A percentile compares a stretch with the other conserved stretches of the same genome.
Evolutionary conservation across 2,113 vertebrate species (phyloP).

Genomic region (Campylorhamphus procurvoides): DNA sequence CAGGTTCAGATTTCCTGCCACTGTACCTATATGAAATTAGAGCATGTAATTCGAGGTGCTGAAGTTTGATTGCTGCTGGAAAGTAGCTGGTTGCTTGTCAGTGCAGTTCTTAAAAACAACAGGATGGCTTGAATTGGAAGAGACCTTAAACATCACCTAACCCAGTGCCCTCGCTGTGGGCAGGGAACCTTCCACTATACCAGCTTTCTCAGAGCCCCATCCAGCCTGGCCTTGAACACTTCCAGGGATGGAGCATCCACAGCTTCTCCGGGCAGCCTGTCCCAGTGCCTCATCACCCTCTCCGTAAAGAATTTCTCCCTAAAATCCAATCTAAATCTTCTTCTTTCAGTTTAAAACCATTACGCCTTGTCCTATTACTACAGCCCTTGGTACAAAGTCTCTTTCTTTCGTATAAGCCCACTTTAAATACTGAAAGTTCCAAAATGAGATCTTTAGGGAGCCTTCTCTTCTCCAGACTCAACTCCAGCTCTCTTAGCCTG

Average conservation of each 20-base stretch:
- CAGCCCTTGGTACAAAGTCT: background rate
- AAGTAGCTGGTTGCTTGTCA: background rate
- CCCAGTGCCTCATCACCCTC: background rate
- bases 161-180: too few species aligned
- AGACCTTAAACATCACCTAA: background rate
- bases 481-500: background rate
- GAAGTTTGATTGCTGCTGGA: background rate
- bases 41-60: background rate
- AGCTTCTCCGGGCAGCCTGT: background rate
- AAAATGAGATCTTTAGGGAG: fast-evolving
- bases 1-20: background rate
- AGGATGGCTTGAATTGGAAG: background rate
- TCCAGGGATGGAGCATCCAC: background rate
- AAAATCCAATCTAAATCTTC: background rate
- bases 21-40: background rate
- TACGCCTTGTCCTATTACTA: background rate
- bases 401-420: background rate
- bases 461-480: background rate
- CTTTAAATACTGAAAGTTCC: background rate
- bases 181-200: background rate
- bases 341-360: background rate
- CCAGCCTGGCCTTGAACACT: background rate
- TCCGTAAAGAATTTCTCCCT: background rate
- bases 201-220: background rate
- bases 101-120: background rate